A percentile compares a stretch with the other conserved stretches of the same genome.
Conservation (phyloP, 2,797 vertebrate species). For the Neoniphon sammara region DNA sequence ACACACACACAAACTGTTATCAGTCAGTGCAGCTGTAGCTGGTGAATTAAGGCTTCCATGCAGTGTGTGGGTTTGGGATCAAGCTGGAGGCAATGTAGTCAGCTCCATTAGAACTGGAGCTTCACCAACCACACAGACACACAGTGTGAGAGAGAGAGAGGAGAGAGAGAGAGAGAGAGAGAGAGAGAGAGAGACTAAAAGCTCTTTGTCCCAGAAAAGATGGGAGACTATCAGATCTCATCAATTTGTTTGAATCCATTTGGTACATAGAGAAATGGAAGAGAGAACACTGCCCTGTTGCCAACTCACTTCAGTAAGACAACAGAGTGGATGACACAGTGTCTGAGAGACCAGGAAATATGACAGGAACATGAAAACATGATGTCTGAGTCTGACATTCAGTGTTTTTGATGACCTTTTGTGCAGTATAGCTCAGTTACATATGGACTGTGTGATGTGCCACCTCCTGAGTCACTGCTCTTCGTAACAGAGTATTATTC, state of each 20-base stretch:
- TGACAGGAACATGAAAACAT: constrained; percentile 8
- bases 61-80: constrained; percentile 43
- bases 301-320: constrained; percentile 17
- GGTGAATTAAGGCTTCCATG: constrained; percentile 44
- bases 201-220: constrained; percentile 64
- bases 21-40: constrained; percentile 60
- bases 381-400: not conserved
- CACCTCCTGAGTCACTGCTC: constrained; percentile 7
- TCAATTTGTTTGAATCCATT: constrained; percentile 66
- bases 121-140: constrained; percentile 49
- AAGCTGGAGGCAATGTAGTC: constrained; percentile 54
- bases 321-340: constrained; percentile 14
- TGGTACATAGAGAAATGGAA: constrained; percentile 5
- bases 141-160: constrained; percentile 27
- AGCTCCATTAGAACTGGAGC: constrained; percentile 62
- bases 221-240: constrained; percentile 43
- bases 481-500: constrained; percentile 12
- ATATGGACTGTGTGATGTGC: not conserved
- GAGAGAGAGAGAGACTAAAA: constrained; percentile 50
- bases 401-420: not conserved
- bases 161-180: constrained; percentile 7
- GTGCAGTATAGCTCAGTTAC: constrained; percentile 7
- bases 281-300: constrained; percentile 5
- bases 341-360: constrained; percentile 12
- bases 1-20: constrained; percentile 42